Conservation (phyloP, 2,113 vertebrate genomes). For the Pterocles gutturalis region DNA sequence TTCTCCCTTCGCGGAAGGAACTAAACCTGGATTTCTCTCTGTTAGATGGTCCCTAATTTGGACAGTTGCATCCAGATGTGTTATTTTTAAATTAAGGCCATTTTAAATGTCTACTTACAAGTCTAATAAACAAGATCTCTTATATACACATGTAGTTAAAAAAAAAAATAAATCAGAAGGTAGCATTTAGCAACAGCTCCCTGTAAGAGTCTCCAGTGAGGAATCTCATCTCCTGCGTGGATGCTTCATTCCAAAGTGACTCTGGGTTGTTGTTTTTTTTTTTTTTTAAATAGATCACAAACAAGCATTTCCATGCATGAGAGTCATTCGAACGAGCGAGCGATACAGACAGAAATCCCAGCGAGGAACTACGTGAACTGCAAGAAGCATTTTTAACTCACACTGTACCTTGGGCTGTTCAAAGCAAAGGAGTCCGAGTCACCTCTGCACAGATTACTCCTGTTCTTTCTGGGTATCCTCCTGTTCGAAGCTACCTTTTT, state of each 20-base stretch:
- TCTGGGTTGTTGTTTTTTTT: background rate
- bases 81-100: slow-evolving; percentile 71
- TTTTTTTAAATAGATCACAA: background rate
- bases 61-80: slow-evolving; percentile 8
- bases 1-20: accelerated
- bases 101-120: slow-evolving; percentile 63
- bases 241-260: background rate
- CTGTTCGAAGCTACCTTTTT: background rate
- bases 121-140: slow-evolving; percentile 43
- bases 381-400: accelerated
- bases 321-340: background rate
- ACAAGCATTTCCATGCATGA: background rate
- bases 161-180: background rate
- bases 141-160: slow-evolving; percentile 38
- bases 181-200: background rate
- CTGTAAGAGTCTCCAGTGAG: background rate
- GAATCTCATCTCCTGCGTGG: background rate
- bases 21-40: background rate
- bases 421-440: background rate
- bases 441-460: background rate
- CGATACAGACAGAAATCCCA: background rate
- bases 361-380: accelerated
- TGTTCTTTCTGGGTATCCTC: background rate
- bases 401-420: background rate
- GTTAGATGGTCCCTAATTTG: background rate